Evolutionary conservation across 1,140 invertebrate genomes (phyloP).

Genomic region (Nephila pilipes): DNA sequence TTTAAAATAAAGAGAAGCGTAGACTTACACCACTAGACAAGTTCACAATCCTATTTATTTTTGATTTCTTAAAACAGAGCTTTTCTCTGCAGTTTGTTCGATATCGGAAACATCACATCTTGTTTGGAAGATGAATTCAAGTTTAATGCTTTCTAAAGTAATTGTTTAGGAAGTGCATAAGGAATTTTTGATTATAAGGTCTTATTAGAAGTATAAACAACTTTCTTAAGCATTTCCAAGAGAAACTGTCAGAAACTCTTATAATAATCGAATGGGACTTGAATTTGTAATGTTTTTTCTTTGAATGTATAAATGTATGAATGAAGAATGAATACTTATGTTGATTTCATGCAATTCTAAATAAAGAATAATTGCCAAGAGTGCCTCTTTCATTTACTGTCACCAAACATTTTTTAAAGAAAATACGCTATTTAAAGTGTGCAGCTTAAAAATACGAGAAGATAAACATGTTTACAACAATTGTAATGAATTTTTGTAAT

Average conservation of each 20-base stretch:
- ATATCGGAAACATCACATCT: no score
- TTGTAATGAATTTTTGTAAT: no score
- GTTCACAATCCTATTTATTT: no score
- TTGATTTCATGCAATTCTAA: conserved; percentile 18
- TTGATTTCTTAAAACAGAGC: no score
- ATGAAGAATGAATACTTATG: conserved; percentile 9
- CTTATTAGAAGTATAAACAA: neutral
- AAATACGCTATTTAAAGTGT: no score
- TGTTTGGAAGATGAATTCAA: no score
- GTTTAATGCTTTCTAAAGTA: no score
- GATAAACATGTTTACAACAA: no score
- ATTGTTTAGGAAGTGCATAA: neutral
- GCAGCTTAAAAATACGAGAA: no score
- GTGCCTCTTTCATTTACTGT: neutral
- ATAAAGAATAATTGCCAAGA: conserved; percentile 24
- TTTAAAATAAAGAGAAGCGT: no score
- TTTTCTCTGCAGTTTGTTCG: no score
- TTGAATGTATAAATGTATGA: conserved; percentile 29
- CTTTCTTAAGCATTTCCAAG: neutral
- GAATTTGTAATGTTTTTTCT: neutral
- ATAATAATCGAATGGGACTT: neutral
- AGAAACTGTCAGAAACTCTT: neutral
- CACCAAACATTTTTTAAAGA: neutral
- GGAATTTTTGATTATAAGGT: neutral
- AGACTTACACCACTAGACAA: no score